phyloP scores from a whole-genome alignment of 2,113 vertebrate species.

The Gobiocypris rarus region DNA sequence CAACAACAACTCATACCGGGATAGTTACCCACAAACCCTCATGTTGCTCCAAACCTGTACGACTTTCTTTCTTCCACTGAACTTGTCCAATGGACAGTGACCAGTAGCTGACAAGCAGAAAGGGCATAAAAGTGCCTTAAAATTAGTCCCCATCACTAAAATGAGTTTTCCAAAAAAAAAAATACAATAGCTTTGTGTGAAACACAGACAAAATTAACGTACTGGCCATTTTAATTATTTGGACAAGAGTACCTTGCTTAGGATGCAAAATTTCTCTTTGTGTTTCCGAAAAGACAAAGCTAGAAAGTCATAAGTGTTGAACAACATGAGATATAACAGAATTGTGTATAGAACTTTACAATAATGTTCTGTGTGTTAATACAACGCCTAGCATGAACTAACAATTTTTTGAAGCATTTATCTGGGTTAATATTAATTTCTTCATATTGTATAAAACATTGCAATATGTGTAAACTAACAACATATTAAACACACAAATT shows the following conservation, averaged over 20 bases:
- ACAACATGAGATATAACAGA: slow-evolving; percentile 4
- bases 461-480: background rate
- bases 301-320: background rate
- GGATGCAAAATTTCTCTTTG: background rate
- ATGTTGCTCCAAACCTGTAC: background rate
- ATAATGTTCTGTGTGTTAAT: background rate
- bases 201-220: background rate
- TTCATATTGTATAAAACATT: background rate
- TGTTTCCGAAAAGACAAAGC: background rate
- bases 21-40: background rate
- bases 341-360: background rate
- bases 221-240: background rate
- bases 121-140: background rate
- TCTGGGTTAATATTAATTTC: background rate
- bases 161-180: background rate
- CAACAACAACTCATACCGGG: too few species aligned
- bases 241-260: background rate
- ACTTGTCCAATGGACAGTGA: background rate
- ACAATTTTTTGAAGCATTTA: background rate
- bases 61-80: background rate
- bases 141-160: background rate
- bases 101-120: background rate
- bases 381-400: background rate
- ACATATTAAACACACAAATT: background rate
- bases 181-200: background rate